Conservation (phyloP, 2,113 vertebrate species). For the Limnothrissa miodon region DNA sequence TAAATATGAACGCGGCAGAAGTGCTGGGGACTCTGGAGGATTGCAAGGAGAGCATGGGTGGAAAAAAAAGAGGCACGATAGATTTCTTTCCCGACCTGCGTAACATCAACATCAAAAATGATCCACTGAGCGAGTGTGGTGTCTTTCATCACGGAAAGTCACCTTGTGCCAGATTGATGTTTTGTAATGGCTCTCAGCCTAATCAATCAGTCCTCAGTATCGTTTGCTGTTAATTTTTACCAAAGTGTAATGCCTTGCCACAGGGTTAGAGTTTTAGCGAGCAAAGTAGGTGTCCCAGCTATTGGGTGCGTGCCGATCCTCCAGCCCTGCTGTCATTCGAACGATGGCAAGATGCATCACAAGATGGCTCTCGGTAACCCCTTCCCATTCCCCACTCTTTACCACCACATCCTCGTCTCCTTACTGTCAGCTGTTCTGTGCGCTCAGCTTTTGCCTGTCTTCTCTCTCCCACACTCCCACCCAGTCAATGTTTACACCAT, state of each 20-base stretch:
- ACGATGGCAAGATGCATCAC: background rate
- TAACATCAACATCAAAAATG: background rate
- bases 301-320: background rate
- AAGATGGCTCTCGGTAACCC: background rate
- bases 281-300: background rate
- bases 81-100: background rate
- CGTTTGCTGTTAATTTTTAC: background rate
- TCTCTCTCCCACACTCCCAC: background rate
- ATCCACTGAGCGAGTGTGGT: background rate
- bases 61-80: background rate
- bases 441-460: background rate
- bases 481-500: constrained; percentile 24
- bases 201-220: background rate
- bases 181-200: background rate
- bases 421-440: background rate
- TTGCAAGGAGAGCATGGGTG: background rate
- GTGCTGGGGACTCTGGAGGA: background rate
- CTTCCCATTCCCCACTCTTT: too few species aligned
- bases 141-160: background rate
- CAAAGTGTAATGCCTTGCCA: background rate
- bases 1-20: background rate
- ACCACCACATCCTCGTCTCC: background rate
- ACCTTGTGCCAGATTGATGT: constrained; percentile 4
- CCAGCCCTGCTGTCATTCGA: background rate
- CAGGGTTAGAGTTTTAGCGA: background rate